phyloP scores from a whole-genome alignment of 2,888 invertebrate species.

The Temnothorax ravouxi region DNA sequence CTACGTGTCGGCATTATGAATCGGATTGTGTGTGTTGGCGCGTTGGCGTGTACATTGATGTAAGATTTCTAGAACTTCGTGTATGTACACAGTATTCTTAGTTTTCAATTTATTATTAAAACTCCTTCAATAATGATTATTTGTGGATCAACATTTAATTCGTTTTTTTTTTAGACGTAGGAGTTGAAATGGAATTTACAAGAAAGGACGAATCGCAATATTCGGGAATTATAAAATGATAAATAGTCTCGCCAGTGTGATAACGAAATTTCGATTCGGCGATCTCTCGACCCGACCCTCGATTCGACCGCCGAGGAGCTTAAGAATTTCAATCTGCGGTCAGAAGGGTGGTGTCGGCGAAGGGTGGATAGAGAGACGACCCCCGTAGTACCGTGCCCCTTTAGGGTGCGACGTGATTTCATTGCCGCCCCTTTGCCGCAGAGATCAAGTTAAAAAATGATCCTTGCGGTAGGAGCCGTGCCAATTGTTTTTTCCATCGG shows the following conservation, averaged over 20 bases:
- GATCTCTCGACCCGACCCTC: conserved; percentile 68
- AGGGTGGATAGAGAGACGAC: conserved; percentile 76
- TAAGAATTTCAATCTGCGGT: conserved; percentile 86
- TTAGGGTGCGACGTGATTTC: conserved; percentile 81
- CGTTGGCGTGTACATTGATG: conserved; percentile 38
- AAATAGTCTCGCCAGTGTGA: conserved; percentile 65
- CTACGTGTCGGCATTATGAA: conserved; percentile 28
- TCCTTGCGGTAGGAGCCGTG: conserved; percentile 62
- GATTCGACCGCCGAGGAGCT: conserved; percentile 71
- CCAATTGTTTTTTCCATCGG: conserved; percentile 61
- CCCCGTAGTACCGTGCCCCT: conserved; percentile 72
- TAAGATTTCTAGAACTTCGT: conserved; percentile 51
- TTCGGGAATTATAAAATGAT: conserved; percentile 41
- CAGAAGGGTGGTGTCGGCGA: conserved; percentile 77
- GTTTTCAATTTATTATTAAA: conserved; percentile 3
- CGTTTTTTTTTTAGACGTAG: background rate
- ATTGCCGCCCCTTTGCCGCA: conserved; percentile 70
- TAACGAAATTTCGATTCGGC: conserved; percentile 83
- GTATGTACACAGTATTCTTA: conserved; percentile 15
- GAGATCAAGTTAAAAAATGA: conserved; percentile 83
- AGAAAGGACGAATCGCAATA: conserved; percentile 52
- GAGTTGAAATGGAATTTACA: conserved; percentile 41
- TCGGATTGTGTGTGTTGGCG: conserved; percentile 11
- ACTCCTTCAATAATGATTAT: conserved; percentile 52
- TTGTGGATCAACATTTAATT: conserved; percentile 9